Percentiles rank a stretch among this genome's conserved stretches.
These are phyloP conservation scores for Zosterops japonicus DNA, from an alignment of 2,113 vertebrate species.

Conservation along the genomic window DNA sequence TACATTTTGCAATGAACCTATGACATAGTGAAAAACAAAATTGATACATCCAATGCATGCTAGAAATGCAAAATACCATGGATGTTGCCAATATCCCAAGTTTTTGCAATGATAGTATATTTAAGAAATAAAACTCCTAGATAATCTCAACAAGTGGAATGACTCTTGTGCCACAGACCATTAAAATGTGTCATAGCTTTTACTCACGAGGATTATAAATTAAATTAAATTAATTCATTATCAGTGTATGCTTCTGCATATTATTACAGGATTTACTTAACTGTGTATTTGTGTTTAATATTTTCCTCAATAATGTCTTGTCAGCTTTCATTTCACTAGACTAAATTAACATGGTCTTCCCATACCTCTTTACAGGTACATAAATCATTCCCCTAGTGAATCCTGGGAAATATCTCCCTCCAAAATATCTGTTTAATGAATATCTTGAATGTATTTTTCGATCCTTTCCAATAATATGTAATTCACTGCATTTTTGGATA, in stretches of 20 bases:
- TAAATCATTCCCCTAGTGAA: neutral
- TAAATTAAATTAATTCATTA: neutral
- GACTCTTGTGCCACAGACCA: neutral
- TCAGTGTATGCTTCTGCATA: neutral
- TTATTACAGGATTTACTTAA: neutral
- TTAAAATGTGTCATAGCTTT: neutral
- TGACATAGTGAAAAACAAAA: neutral
- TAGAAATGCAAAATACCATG: neutral
- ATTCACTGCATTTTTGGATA: neutral
- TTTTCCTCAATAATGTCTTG: neutral
- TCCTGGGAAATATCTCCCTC: neutral
- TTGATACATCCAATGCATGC: neutral
- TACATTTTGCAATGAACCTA: neutral
- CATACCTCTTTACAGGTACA: neutral
- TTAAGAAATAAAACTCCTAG: neutral
- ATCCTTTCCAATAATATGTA: neutral
- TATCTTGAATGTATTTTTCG: neutral
- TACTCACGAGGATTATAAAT: neutral
- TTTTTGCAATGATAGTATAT: neutral
- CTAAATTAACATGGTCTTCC: neutral
- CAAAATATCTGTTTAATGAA: neutral
- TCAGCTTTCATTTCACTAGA: neutral
- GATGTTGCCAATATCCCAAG: neutral
- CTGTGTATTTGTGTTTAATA: neutral
- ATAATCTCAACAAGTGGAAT: neutral